Conservation (phyloP, 1,140 invertebrate species). For the Drosophila chauvacae region DNA sequence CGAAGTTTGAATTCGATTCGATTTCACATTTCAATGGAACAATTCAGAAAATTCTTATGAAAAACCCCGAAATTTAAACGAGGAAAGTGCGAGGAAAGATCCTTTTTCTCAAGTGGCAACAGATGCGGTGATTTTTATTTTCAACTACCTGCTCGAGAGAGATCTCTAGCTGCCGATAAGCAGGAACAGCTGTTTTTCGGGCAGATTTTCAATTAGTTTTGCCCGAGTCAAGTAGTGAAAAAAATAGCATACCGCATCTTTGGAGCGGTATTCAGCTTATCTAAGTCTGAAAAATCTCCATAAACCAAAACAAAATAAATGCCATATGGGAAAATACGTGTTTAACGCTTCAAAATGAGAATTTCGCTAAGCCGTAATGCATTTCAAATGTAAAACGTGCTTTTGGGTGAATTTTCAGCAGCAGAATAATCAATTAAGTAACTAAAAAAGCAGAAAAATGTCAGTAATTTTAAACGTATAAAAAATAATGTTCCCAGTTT, state of each 20-base stretch:
- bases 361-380: conserved; percentile 31
- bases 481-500: neutral
- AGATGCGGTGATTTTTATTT: conserved; percentile 26
- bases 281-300: conserved; percentile 19
- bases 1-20: conserved; percentile 26
- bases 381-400: conserved; percentile 52
- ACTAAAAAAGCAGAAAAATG: conserved; percentile 3
- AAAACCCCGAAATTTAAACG: conserved; percentile 29
- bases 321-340: conserved; percentile 43
- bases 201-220: conserved; percentile 34
- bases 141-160: conserved; percentile 33
- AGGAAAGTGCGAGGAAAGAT: conserved; percentile 30
- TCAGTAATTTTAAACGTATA: neutral
- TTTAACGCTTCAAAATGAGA: conserved; percentile 43
- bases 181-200: conserved; percentile 27
- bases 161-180: conserved; percentile 24
- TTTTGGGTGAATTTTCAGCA: conserved; percentile 18
- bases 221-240: conserved; percentile 17
- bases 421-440: conserved; percentile 9
- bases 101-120: conserved; percentile 51
- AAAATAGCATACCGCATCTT: conserved; percentile 4
- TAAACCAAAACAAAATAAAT: conserved; percentile 9
- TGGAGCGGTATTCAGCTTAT: conserved; percentile 8
- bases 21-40: conserved; percentile 34
- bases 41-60: conserved; percentile 29